A percentile compares a stretch with the other conserved stretches of the same genome.
phyloP scores from a whole-genome alignment of 2,797 vertebrate species.

The Lutra lutra region DNA sequence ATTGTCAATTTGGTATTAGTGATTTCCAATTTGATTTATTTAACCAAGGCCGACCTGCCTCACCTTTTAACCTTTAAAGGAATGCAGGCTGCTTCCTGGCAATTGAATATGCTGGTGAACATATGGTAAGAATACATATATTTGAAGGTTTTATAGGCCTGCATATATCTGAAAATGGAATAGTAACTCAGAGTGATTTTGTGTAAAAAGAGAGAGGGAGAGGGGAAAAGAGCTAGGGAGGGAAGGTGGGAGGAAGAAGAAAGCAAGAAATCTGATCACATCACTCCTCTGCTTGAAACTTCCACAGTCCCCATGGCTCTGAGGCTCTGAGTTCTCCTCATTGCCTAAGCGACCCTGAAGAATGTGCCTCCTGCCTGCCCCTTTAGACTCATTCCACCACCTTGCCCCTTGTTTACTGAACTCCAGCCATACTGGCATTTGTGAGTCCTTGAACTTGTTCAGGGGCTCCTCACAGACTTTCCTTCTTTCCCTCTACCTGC shows the following conservation, averaged over 20 bases:
- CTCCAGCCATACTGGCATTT: not conserved
- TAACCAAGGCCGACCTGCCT: slow-evolving; percentile 9
- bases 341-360: not conserved
- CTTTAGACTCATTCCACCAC: not conserved
- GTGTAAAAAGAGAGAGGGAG: not conserved
- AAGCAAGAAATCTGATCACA: not conserved
- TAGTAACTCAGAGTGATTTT: not conserved
- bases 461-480: not conserved
- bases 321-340: not conserved
- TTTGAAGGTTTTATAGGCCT: not conserved
- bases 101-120: not conserved
- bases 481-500: not conserved
- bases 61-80: slow-evolving; percentile 48
- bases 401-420: not conserved
- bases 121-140: not conserved
- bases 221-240: not conserved
- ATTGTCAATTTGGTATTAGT: not conserved
- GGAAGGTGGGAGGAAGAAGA: not conserved
- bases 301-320: not conserved
- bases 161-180: not conserved
- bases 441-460: not conserved
- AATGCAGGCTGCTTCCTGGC: not conserved
- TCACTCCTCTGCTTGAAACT: not conserved
- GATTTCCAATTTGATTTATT: slow-evolving; percentile 49
- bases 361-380: not conserved